phyloP scores from a whole-genome alignment of 2,113 vertebrate genomes.

The Mesoclemmys tuberculata region DNA sequence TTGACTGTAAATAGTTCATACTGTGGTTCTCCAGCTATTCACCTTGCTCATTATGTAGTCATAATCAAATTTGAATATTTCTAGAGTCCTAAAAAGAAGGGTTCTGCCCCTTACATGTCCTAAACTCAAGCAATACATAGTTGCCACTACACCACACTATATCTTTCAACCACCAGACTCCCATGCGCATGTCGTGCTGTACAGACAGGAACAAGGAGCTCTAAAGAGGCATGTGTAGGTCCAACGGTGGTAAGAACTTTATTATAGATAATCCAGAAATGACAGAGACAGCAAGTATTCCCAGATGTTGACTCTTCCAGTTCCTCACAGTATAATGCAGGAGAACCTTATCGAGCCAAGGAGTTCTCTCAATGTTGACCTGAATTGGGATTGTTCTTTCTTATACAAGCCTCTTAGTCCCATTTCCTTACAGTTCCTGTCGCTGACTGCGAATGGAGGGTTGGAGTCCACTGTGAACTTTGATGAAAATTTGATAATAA shows the following conservation, averaged over 20 bases:
- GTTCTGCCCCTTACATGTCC: too few relatives aligned
- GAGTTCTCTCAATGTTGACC: neutral
- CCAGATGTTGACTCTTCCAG: neutral
- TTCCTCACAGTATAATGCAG: neutral
- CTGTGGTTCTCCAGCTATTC: neutral
- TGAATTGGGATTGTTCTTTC: neutral
- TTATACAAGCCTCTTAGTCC: neutral
- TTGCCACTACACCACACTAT: neutral
- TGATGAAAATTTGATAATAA: neutral
- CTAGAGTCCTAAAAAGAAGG: neutral
- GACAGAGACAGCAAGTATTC: neutral
- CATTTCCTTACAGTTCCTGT: neutral
- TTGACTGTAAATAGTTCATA: neutral
- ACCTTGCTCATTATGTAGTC: neutral
- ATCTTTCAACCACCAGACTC: neutral
- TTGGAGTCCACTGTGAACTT: accelerated
- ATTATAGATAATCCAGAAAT: too few relatives aligned
- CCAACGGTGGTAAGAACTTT: too few relatives aligned
- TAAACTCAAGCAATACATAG: neutral
- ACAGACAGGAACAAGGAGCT: neutral
- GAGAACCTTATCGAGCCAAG: neutral
- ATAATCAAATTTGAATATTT: too few relatives aligned
- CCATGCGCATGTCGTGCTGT: too few relatives aligned
- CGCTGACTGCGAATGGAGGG: neutral
- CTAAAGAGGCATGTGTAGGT: neutral